phyloP scores from a whole-genome alignment of 2,113 vertebrate species.

The Sminthopsis crassicaudata region DNA sequence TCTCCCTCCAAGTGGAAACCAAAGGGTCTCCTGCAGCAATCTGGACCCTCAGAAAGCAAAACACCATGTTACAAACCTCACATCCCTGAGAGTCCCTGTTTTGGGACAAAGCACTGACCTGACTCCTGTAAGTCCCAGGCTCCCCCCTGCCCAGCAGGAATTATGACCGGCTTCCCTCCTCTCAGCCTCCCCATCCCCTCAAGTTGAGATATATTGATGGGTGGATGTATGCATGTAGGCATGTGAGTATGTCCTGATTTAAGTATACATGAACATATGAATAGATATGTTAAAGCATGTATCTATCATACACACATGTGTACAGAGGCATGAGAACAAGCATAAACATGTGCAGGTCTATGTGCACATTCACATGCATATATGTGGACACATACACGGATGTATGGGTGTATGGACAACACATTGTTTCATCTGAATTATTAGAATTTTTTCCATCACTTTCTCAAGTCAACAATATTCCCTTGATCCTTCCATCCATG shows the following conservation, averaged over 20 bases:
- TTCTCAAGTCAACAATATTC: background rate
- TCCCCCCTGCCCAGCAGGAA: background rate
- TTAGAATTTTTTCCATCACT: background rate
- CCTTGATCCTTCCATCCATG: background rate
- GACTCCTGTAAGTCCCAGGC: background rate
- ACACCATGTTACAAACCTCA: background rate
- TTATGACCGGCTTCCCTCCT: background rate
- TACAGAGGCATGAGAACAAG: too few relatives aligned
- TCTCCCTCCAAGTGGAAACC: too few relatives aligned
- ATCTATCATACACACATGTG: too few relatives aligned
- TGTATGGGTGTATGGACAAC: background rate
- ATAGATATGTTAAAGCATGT: too few relatives aligned
- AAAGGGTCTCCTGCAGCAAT: too few relatives aligned
- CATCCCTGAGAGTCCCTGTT: background rate
- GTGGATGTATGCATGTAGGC: too few relatives aligned
- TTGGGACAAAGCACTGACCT: too few relatives aligned
- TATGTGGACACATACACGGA: too few relatives aligned
- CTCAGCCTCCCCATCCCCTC: background rate
- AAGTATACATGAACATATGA: too few relatives aligned
- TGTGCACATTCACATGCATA: rapidly evolving
- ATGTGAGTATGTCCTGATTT: too few relatives aligned
- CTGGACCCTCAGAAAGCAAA: background rate
- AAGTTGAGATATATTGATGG: background rate
- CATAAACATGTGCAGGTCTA: too few relatives aligned
- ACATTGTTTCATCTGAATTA: background rate